Base-by-base conservation (phyloP, 2,797 vertebrate species). In the Lutjanus argentimaculatus region DNA sequence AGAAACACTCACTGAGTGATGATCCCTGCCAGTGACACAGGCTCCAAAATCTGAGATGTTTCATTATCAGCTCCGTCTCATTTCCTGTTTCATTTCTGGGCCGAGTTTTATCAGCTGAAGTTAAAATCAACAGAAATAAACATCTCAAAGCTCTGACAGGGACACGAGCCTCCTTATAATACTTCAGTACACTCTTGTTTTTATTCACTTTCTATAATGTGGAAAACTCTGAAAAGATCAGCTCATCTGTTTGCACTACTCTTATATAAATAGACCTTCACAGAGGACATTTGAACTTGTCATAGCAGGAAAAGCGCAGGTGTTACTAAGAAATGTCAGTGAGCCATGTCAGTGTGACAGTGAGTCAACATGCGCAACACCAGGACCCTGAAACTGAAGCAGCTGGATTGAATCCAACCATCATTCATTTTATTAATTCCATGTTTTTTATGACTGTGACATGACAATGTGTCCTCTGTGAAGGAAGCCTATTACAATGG, bases 51-150 rank as follows among this genome's bases (percentile, higher is more conserved):
- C 65, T 12, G 68, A 75, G 25, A 78, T 53, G 63, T 67, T 70
- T 80, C 77, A 80, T 71, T 79, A 67, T 73, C 15, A 67, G 64
- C 51, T 42, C 63, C 0, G 62, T 79, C 69, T 85, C 79, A 66
- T 85, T 84, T 88, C 73, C 48, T 13, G 30, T 45, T 61, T 74
- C 53, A 62, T 66, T 62, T 64, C 51, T 51, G 67, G 17, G 59
- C 30, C 0, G 12, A 46, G 1, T 77, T 67, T 79, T 72, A 81
- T 85, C 83, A 79, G 56, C 66, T 49, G 14, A 59, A 79, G 80
- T 79, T 43, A 76, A 71, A 65, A 42, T 75, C n/a, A 1, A 63
- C 36, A 46, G 25, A 51, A 70, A 79, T 57, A 75, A 82, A 73
- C 65, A 58, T 75, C n/a, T 72, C 58, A 53, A 66, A 58, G 19